Conservation (phyloP, 92 coral and sea anemone species). For the Phenganax subtilis region DNA sequence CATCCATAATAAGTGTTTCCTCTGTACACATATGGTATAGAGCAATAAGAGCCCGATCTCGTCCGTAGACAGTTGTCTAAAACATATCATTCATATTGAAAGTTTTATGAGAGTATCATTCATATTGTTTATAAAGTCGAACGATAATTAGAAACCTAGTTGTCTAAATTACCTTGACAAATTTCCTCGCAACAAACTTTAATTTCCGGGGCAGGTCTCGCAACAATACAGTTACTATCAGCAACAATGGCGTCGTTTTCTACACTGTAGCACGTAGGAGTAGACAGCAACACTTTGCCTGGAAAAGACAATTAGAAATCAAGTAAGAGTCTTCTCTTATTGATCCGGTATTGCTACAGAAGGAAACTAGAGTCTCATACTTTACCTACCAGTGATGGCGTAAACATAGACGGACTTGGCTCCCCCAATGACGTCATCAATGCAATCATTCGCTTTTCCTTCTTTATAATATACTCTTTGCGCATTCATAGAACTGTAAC, state of each 20-base stretch:
- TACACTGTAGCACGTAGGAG: conserved; percentile 14
- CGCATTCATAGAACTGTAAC: conserved; percentile 36
- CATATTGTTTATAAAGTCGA: background rate
- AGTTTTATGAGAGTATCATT: background rate
- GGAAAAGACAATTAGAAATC: background rate
- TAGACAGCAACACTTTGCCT: conserved; percentile 22
- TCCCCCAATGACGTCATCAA: conserved; percentile 7
- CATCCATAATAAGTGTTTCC: conserved; percentile 26
- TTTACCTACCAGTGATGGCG: conserved; percentile 17
- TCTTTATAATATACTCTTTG: background rate
- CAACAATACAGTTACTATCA: background rate
- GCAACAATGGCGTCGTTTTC: conserved; percentile 9
- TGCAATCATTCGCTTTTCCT: conserved; percentile 17
- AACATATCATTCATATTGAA: background rate
- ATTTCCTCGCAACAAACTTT: conserved; percentile 34
- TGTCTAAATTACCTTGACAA: conserved; percentile 12
- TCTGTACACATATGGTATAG: conserved; percentile 41
- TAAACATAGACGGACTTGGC: conserved; percentile 9
- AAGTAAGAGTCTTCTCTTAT: too few relatives aligned
- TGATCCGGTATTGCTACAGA: background rate
- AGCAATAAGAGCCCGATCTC: conserved; percentile 23
- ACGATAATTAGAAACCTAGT: background rate
- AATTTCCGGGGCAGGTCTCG: conserved; percentile 16
- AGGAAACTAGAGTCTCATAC: background rate
- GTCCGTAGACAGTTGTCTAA: conserved; percentile 25